Percentiles rank a stretch among this genome's conserved stretches.
Evolutionary conservation across 2,888 invertebrate species (phyloP).

Genomic region (Limnephilus auricula): DNA sequence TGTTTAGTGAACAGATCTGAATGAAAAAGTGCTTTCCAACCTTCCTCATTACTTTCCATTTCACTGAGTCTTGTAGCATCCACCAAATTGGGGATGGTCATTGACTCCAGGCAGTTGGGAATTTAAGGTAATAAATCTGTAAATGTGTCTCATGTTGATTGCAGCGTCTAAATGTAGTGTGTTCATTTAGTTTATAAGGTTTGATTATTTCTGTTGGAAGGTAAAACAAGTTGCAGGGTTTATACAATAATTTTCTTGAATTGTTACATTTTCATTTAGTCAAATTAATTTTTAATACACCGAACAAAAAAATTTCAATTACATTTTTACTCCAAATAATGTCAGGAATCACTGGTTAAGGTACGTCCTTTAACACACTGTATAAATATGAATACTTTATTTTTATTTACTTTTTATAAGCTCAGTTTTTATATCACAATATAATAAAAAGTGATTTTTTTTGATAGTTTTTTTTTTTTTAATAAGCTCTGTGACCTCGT

Average conservation of each 20-base stretch:
- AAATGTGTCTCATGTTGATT: not conserved
- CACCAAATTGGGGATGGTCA: not conserved
- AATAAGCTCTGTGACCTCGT: not conserved
- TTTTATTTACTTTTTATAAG: not conserved
- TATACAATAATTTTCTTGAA: not conserved
- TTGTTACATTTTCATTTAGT: not conserved
- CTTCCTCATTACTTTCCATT: not conserved
- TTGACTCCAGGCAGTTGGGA: not conserved
- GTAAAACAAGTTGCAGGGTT: not conserved
- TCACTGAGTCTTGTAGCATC: not conserved
- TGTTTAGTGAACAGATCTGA: too few species aligned
- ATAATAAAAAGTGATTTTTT: too few species aligned
- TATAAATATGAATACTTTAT: not conserved
- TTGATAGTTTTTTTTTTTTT: not conserved
- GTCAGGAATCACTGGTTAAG: too few species aligned
- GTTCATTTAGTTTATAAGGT: not conserved
- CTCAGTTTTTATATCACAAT: too few species aligned
- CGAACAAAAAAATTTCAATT: too few species aligned
- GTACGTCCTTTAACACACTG: too few species aligned
- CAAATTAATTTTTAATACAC: not conserved
- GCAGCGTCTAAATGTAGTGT: not conserved
- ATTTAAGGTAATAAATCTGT: not conserved
- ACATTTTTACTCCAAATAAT: too few species aligned
- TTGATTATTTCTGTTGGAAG: not conserved
- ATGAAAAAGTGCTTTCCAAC: not conserved